Percentiles rank a stretch among this genome's conserved stretches.
phyloP scores from a whole-genome alignment of 1,140 invertebrate species.

The Diabrotica undecimpunctata region DNA sequence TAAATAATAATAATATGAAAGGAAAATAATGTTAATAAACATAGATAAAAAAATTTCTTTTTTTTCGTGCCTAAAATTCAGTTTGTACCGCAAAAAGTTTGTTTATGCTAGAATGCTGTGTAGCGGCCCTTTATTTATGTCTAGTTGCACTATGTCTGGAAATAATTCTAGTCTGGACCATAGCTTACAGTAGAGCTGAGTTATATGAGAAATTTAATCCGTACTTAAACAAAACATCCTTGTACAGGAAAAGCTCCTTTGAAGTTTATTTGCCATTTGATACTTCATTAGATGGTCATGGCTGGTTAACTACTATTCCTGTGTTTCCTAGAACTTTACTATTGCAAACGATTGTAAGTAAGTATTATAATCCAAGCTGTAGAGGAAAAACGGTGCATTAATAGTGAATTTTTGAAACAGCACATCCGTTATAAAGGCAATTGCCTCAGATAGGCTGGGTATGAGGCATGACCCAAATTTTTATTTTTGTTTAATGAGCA shows the following conservation, averaged over 20 bases:
- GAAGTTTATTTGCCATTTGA: conserved; percentile 27
- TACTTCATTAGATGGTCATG: conserved; percentile 25
- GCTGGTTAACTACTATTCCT: conserved; percentile 23
- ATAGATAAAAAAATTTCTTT: no score
- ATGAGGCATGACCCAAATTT: no score
- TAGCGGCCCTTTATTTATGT: not conserved
- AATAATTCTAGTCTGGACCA: not conserved
- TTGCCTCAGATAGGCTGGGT: no score
- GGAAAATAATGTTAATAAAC: no score
- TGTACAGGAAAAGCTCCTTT: conserved; percentile 21
- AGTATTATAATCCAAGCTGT: no score
- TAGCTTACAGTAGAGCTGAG: not conserved
- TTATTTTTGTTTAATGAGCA: no score
- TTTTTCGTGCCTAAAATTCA: not conserved
- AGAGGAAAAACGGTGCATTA: no score
- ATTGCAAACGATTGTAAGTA: conserved; percentile 20
- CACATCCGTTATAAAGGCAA: no score
- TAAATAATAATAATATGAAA: no score
- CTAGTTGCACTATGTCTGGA: not conserved
- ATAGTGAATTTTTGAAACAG: no score
- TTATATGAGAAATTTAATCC: conserved; percentile 22
- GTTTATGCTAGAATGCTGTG: conserved; percentile 8
- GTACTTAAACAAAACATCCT: conserved; percentile 19
- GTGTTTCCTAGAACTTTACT: conserved; percentile 7
- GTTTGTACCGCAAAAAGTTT: not conserved